A percentile compares a stretch with the other conserved stretches of the same genome.
Evolutionary conservation across 2,797 vertebrate species (phyloP).

Genomic region (Smutsia gigantea): DNA sequence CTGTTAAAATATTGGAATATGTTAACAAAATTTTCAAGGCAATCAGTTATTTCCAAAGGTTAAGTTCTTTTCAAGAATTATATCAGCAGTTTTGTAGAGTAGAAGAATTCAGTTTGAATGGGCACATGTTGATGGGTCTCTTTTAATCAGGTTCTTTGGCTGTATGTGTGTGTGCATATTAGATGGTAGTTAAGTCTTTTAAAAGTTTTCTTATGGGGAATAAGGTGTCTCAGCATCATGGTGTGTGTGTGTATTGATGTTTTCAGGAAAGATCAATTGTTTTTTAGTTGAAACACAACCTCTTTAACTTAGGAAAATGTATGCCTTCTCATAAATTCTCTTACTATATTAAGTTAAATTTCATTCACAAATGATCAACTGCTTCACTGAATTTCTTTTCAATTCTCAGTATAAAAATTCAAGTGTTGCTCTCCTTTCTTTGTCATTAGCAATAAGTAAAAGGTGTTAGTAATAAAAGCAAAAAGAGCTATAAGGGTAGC

Average conservation of each 20-base stretch:
- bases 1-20: slow-evolving; percentile 68
- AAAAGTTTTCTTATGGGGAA: not conserved
- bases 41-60: slow-evolving; percentile 35
- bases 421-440: not conserved
- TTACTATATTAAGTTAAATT: not conserved
- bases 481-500: not conserved
- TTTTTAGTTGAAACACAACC: not conserved
- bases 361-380: not conserved
- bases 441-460: not conserved
- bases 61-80: slow-evolving; percentile 54
- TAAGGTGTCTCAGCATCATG: not conserved
- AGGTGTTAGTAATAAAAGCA: not conserved
- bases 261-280: not conserved
- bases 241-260: not conserved
- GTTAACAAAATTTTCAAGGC: slow-evolving; percentile 65
- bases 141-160: slow-evolving; percentile 37
- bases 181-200: not conserved
- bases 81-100: not conserved
- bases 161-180: not conserved
- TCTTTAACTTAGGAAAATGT: not conserved
- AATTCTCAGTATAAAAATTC: not conserved
- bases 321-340: not conserved
- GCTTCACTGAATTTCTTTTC: not conserved
- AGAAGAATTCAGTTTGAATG: slow-evolving; percentile 7
- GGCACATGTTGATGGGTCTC: not conserved